phyloP scores from a whole-genome alignment of 53 echinoderm and acorn worm genomes.

The Stichopus horrens region DNA sequence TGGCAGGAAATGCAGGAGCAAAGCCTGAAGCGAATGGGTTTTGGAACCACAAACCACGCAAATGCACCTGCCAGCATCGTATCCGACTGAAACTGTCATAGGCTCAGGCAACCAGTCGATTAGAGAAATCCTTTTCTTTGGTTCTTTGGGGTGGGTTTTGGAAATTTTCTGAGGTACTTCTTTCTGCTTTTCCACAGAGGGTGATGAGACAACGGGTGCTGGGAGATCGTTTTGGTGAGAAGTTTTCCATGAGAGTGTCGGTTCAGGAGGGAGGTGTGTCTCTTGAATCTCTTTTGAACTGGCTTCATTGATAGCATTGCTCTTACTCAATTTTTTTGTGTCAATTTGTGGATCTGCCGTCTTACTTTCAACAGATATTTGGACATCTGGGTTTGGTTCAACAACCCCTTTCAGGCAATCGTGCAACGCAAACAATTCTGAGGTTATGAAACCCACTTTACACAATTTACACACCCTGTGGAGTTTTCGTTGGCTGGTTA shows the following conservation, averaged over 20 bases:
- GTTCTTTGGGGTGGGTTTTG: neutral
- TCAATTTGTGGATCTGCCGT: neutral
- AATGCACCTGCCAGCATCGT: neutral
- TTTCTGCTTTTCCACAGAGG: neutral
- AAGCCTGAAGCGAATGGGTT: neutral
- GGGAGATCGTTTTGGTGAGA: neutral
- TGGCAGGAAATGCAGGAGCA: neutral
- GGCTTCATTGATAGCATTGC: neutral
- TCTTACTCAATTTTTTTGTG: too few species aligned
- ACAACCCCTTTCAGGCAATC: neutral
- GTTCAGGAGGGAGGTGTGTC: neutral
- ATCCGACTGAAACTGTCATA: neutral
- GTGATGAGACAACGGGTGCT: neutral
- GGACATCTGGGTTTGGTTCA: neutral
- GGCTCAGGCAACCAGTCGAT: constrained; percentile 21
- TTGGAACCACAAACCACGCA: neutral
- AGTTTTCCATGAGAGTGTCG: neutral
- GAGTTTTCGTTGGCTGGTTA: neutral
- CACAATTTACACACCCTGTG: neutral
- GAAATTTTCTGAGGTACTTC: neutral
- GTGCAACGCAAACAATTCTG: neutral
- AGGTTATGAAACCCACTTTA: neutral
- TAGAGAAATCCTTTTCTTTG: neutral
- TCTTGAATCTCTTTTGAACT: neutral
- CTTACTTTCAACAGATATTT: neutral